Base-by-base conservation (phyloP, 1,140 invertebrate species). In the Cydia fagiglandana region DNA sequence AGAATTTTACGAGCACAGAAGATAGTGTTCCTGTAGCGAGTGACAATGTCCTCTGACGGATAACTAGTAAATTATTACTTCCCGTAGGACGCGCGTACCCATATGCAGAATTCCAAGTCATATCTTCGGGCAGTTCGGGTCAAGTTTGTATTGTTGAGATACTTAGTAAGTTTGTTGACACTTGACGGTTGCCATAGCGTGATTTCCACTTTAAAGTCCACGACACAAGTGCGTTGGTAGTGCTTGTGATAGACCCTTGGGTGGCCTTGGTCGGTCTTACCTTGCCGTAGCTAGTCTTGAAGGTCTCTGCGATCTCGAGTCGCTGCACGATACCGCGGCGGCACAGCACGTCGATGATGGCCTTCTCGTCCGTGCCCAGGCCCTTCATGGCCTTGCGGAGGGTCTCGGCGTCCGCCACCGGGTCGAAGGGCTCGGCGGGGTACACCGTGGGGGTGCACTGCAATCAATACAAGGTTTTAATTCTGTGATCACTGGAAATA, bases 371-470 rank as follows among this genome's bases (percentile, higher is more conserved):
- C 2, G 97, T 98, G 41, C 98, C 97, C 80, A 97, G 96, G 73
- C 98, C 98, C 91, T 98, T 98, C 97, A 99, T 99, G 2, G 98
- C 98, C 88, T 98, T 98, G 78, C 97, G 95, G 20, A 99, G 93
- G 73, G 96, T 95, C 76, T 96, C 96, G 1, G 98, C 98, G 95
- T 99, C 98, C 76, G 95, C 95, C 73, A 96, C 96, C 12, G 98
- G 95, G 91, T 98, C 96, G 92, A 98, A 99, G 45, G 96, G 95
- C 73, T 97, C 96, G 47, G 96, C 95, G 47, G 97, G 96, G 87
- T 95, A 97, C 66, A 98, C 96, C 64, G 97, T 98, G 79, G 97
- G 96, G 77, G 96, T 97, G 86, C 96, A 97, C 97, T 98, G 82
- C 53, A 88, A 91, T 85, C 78, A 81, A 84, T 77, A 79, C 75